These are phyloP conservation scores for Rhabdornis inornatus DNA, from an alignment of 2,113 vertebrate species.

Conservation along the genomic window DNA sequence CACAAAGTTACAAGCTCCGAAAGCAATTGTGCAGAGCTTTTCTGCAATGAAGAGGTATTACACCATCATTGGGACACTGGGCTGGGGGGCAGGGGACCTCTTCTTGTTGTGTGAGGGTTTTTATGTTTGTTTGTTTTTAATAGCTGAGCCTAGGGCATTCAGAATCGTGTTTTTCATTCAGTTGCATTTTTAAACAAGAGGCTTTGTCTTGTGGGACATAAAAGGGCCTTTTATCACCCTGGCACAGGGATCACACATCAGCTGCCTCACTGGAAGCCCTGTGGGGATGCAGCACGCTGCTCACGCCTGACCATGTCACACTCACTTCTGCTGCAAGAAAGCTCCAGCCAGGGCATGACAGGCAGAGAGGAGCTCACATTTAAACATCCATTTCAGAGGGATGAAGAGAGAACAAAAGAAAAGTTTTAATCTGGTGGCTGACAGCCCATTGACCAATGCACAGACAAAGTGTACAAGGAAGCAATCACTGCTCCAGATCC, in stretches of 20 bases:
- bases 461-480: not conserved
- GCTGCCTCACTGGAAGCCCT: not conserved
- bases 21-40: not conserved
- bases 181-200: slow-evolving; percentile 37
- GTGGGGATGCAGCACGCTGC: not conserved
- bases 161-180: slow-evolving; percentile 37
- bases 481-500: not conserved
- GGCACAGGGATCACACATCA: not conserved
- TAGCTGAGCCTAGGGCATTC: slow-evolving; percentile 14
- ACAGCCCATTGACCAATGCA: not conserved
- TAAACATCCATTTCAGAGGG: not conserved
- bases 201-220: slow-evolving; percentile 25
- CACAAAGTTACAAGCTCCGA: not conserved
- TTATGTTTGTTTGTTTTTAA: slow-evolving; percentile 26
- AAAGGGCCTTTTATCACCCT: slow-evolving; percentile 15
- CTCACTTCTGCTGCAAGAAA: not conserved
- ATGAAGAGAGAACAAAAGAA: not conserved
- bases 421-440: not conserved
- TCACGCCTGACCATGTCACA: not conserved
- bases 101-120: not conserved
- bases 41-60: not conserved
- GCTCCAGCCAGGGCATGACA: not conserved
- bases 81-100: not conserved
- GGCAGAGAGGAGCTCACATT: not conserved
- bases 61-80: not conserved